A percentile compares a stretch with the other conserved stretches of the same genome.
Evolutionary conservation across 2,113 vertebrate genomes (phyloP).

Genomic region (Raja brachyura): DNA sequence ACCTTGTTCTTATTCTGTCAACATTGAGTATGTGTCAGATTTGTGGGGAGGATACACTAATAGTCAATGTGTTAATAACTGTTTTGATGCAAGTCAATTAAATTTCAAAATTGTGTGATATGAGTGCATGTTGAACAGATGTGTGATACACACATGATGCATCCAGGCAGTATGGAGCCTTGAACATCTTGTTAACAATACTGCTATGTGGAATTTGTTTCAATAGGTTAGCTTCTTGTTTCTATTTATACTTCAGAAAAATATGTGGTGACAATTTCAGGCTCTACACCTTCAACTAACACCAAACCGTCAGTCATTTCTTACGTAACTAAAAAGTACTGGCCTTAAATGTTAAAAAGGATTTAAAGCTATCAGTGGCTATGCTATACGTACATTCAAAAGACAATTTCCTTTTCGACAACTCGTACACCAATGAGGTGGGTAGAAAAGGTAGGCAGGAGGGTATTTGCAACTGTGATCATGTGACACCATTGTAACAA

Average conservation of each 20-base stretch:
- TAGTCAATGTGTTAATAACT: background rate
- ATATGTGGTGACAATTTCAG: background rate
- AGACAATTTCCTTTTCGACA: background rate
- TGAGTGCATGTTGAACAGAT: background rate
- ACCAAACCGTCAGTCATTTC: slow-evolving; percentile 26
- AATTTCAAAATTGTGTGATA: background rate
- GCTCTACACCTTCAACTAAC: slow-evolving; percentile 22
- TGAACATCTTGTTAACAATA: background rate
- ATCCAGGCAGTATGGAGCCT: background rate
- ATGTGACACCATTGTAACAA: background rate
- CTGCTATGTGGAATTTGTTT: background rate
- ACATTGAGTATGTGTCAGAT: background rate
- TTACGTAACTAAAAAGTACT: background rate
- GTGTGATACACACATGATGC: background rate
- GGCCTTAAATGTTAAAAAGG: background rate
- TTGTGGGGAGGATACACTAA: background rate
- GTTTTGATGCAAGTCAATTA: background rate
- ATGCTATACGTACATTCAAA: background rate
- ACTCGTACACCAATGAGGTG: background rate
- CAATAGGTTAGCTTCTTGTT: background rate
- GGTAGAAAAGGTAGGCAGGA: background rate
- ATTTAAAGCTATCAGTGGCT: background rate
- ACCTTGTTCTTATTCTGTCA: background rate
- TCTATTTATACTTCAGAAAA: slow-evolving; percentile 17
- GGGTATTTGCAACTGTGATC: background rate